Conservation (phyloP, 2,888 invertebrate genomes). For the Pollenia labialis region DNA sequence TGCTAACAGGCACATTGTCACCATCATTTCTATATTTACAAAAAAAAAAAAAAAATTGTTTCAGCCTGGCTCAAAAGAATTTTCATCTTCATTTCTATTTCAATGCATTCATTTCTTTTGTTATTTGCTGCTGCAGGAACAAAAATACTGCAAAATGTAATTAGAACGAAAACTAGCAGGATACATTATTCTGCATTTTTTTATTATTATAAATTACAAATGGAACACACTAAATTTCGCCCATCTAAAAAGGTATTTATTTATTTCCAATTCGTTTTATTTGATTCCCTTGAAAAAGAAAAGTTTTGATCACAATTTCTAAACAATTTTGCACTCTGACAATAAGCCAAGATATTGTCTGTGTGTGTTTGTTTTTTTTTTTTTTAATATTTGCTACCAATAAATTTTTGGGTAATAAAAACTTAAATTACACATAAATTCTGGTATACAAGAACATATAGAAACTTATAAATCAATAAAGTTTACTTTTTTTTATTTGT, state of each 20-base stretch:
- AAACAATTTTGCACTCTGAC: slow-evolving; percentile 68
- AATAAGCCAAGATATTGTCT: slow-evolving; percentile 25
- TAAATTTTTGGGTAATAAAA: slow-evolving; percentile 65
- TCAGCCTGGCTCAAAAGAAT: background rate
- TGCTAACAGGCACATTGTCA: too few species aligned
- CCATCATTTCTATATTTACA: too few species aligned
- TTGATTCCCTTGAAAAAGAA: slow-evolving; percentile 24
- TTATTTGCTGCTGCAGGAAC: slow-evolving; percentile 48
- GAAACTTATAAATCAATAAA: slow-evolving; percentile 67
- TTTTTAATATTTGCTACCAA: slow-evolving; percentile 58
- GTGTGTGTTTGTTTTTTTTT: slow-evolving; percentile 32
- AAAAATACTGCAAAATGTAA: slow-evolving; percentile 60
- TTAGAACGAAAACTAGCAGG: slow-evolving; percentile 61
- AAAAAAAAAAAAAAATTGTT: background rate
- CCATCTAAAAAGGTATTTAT: slow-evolving; percentile 15
- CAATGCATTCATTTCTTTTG: background rate
- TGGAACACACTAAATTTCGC: slow-evolving; percentile 6
- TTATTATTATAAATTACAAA: slow-evolving; percentile 16
- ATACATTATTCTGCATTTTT: slow-evolving; percentile 20
- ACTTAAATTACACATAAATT: slow-evolving; percentile 54
- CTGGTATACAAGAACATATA: slow-evolving; percentile 19
- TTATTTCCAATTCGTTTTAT: slow-evolving; percentile 19
- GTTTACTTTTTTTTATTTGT: slow-evolving; percentile 5
- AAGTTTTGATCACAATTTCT: slow-evolving; percentile 53
- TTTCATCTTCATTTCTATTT: background rate